A percentile compares a stretch with the other conserved stretches of the same genome.
Conservation (phyloP, 2,113 vertebrate species). For the Brachypteracias leptosomus region DNA sequence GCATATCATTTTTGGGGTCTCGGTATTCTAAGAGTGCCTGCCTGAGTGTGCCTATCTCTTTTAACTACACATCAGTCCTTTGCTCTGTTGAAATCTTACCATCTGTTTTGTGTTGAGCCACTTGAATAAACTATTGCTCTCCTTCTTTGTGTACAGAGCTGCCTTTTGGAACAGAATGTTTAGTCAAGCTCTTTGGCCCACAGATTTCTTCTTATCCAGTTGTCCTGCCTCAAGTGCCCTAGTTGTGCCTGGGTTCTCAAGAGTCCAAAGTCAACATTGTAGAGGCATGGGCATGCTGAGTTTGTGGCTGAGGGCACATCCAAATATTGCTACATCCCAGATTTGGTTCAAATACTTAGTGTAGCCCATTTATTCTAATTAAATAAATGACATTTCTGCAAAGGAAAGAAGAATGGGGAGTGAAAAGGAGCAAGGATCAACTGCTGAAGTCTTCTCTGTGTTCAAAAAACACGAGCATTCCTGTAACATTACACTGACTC, state of each 20-base stretch:
- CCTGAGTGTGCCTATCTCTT: background rate
- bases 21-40: background rate
- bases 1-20: background rate
- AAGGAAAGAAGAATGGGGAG: constrained; percentile 58
- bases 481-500: constrained; percentile 54
- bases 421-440: constrained; percentile 45
- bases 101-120: constrained; percentile 44
- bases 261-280: constrained; percentile 62
- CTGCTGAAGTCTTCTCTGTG: constrained; percentile 35
- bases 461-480: constrained; percentile 58
- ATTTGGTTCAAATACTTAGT: constrained; percentile 58
- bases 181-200: constrained; percentile 39
- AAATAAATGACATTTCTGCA: constrained; percentile 62
- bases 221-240: constrained; percentile 40
- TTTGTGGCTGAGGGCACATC: constrained; percentile 61
- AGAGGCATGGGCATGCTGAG: constrained; percentile 46
- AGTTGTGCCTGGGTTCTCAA: constrained; percentile 40
- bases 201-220: constrained; percentile 36
- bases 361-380: constrained; percentile 57
- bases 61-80: background rate
- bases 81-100: constrained; percentile 38
- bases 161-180: constrained; percentile 43
- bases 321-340: constrained; percentile 63
- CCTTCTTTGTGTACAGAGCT: constrained; percentile 31
- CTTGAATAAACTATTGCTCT: constrained; percentile 35